Conservation (phyloP, 2,888 invertebrate genomes). For the Bugula neritina region DNA sequence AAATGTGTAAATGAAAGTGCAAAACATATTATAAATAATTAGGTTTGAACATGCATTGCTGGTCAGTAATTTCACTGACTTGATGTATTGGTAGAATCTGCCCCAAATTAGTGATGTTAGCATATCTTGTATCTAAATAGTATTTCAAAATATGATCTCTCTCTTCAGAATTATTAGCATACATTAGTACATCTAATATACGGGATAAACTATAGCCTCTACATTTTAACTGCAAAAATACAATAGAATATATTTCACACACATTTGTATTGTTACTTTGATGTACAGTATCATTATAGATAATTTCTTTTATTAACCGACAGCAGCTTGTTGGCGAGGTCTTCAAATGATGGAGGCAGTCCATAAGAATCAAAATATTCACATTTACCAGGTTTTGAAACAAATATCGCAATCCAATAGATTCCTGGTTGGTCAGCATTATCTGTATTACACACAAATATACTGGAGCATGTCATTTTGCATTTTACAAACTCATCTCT, state of each 20-base stretch:
- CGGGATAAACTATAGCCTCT: background rate
- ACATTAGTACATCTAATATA: background rate
- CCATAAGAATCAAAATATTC: constrained; percentile 4
- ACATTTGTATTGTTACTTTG: background rate
- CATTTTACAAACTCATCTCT: background rate
- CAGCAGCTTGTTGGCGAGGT: background rate
- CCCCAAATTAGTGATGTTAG: background rate
- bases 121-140: background rate
- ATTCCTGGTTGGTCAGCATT: background rate
- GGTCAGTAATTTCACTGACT: background rate
- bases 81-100: background rate
- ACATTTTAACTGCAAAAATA: background rate
- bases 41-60: background rate
- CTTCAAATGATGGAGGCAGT: background rate
- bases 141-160: background rate
- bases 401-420: background rate
- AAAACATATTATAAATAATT: background rate
- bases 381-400: background rate
- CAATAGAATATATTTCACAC: background rate
- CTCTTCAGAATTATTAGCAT: background rate
- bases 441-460: background rate
- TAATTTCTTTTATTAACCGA: background rate
- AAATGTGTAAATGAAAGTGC: too few species aligned
- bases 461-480: background rate
- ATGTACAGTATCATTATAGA: background rate